phyloP scores from a whole-genome alignment of 2,113 vertebrate species.

The Pitta sordida region DNA sequence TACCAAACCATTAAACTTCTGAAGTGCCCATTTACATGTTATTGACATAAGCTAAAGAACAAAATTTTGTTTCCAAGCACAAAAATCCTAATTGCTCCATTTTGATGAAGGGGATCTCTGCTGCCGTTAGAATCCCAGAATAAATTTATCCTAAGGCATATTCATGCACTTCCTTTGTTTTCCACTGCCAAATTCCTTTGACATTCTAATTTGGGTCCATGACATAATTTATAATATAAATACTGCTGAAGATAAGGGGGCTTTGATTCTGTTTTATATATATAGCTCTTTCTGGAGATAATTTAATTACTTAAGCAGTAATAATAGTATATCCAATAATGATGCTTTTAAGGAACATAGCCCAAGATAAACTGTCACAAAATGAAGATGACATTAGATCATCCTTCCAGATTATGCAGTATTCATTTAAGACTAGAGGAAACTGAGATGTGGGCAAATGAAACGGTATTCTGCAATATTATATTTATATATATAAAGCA shows the following conservation, averaged over 20 bases:
- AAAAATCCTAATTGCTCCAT: not conserved
- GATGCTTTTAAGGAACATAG: not conserved
- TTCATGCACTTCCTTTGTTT: constrained; percentile 8
- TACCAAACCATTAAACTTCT: not conserved
- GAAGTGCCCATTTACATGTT: not conserved
- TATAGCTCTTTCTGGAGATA: not conserved
- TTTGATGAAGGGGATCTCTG: rapidly evolving
- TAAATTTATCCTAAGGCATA: constrained; percentile 18
- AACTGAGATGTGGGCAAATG: not conserved
- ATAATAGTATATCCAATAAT: not conserved
- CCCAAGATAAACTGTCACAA: not conserved
- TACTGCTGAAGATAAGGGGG: not conserved
- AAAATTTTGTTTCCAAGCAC: not conserved
- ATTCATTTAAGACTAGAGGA: not conserved
- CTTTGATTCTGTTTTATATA: not conserved
- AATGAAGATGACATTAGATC: not conserved
- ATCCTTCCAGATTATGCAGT: not conserved
- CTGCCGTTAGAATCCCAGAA: not conserved
- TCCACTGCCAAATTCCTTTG: not conserved
- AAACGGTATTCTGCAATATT: not conserved
- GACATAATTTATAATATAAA: constrained; percentile 32
- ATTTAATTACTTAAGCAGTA: constrained; percentile 24
- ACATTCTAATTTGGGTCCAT: not conserved
- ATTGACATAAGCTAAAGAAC: not conserved
- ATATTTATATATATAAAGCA: not conserved